A percentile compares a stretch with the other conserved stretches of the same genome.
Conservation (phyloP, 2,888 invertebrate species). For the Noctua janthina region DNA sequence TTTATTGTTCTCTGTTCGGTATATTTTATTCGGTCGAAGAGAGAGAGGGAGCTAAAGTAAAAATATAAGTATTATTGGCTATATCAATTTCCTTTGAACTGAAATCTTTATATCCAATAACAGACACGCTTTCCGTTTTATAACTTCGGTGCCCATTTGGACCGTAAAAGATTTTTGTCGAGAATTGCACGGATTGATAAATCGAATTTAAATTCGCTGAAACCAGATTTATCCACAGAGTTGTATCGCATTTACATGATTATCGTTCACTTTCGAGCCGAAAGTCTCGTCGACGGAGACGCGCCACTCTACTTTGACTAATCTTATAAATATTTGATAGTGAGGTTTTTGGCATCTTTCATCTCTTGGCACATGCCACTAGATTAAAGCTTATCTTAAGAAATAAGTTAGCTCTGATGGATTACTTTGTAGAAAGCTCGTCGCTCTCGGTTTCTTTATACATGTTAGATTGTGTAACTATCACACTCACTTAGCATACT, state of each 20-base stretch:
- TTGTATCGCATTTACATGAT: slow-evolving; percentile 35
- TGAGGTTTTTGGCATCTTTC: slow-evolving; percentile 33
- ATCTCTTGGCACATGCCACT: slow-evolving; percentile 22
- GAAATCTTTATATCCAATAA: slow-evolving; percentile 60
- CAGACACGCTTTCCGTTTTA: slow-evolving; percentile 51
- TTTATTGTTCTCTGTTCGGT: slow-evolving; percentile 45
- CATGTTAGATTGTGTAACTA: neutral
- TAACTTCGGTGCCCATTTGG: slow-evolving; percentile 35
- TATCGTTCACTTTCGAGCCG: slow-evolving; percentile 12
- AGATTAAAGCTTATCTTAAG: slow-evolving; percentile 37
- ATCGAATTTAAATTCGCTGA: slow-evolving; percentile 41
- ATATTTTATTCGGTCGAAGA: slow-evolving; percentile 30
- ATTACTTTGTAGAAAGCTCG: slow-evolving; percentile 1
- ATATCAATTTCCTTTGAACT: slow-evolving; percentile 53
- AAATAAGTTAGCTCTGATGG: slow-evolving; percentile 11
- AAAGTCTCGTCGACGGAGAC: slow-evolving; percentile 19
- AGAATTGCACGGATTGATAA: slow-evolving; percentile 30
- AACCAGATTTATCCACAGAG: slow-evolving; percentile 6
- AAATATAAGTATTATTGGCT: slow-evolving; percentile 36
- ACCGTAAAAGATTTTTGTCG: slow-evolving; percentile 25
- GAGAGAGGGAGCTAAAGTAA: neutral
- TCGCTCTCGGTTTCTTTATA: neutral
- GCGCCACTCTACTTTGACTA: slow-evolving; percentile 16
- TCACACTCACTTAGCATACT: neutral
- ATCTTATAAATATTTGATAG: slow-evolving; percentile 58